phyloP scores from a whole-genome alignment of 1,140 invertebrate species.

The Aradophagus sp. region DNA sequence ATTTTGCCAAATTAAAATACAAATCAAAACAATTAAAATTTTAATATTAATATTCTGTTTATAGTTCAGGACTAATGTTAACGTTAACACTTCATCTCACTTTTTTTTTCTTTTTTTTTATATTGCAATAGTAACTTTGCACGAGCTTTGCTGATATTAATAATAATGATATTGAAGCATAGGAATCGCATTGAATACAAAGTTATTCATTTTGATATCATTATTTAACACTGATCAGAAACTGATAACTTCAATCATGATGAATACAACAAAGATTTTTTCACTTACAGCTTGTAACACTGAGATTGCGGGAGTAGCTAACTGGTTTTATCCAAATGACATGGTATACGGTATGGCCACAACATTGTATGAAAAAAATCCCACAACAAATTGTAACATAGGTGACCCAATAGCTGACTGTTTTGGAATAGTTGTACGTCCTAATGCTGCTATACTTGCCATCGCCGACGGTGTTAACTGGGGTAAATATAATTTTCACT shows the following conservation, averaged over 20 bases:
- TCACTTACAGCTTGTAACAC: slow-evolving; percentile 38
- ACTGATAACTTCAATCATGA: no score
- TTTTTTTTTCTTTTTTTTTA: no score
- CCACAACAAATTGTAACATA: slow-evolving; percentile 82
- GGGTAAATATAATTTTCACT: slow-evolving; percentile 80
- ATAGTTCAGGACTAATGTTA: no score
- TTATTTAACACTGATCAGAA: no score
- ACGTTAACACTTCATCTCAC: no score
- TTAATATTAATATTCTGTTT: no score
- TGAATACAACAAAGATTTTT: slow-evolving; percentile 7
- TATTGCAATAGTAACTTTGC: slow-evolving; percentile 6
- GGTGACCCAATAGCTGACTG: slow-evolving; percentile 94
- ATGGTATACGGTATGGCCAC: slow-evolving; percentile 82
- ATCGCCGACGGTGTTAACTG: slow-evolving; percentile 96
- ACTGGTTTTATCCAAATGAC: slow-evolving; percentile 81
- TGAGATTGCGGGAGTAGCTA: slow-evolving; percentile 79
- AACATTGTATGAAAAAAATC: slow-evolving; percentile 87
- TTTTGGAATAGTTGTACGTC: slow-evolving; percentile 87
- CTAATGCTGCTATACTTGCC: slow-evolving; percentile 87
- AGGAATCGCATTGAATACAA: no score
- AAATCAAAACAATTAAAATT: no score
- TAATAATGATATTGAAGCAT: no score
- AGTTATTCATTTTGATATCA: no score
- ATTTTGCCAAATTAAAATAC: no score
- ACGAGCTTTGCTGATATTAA: slow-evolving; percentile 20